Evolutionary conservation across 92 coral and sea anemone species (phyloP), one percentile per base, ranked within the genome.

Genomic region (Paramuricea clavata): DNA sequence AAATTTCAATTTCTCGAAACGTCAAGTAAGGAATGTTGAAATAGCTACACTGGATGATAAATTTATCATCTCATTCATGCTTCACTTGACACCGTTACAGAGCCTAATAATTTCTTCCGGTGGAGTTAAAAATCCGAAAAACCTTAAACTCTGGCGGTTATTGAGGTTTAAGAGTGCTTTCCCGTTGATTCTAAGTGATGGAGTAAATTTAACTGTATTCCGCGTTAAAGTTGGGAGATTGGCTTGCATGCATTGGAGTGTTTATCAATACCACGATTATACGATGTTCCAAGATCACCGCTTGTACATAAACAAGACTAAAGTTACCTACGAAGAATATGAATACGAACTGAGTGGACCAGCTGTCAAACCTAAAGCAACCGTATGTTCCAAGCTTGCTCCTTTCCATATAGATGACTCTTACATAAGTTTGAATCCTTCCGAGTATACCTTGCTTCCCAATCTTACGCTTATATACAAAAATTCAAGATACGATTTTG

Each of bases 371-470:
- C 81, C 82, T 4, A 50, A 15, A n/a, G 82, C 52, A 10, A 76
- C 68, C 25, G 82, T 76, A 2, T 76, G 82, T 33, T 30, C 25
- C 12, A 76, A 76, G 27, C 62, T 76, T 5, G 67, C 23, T 28
- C 82, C 68, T 6, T 52, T 52, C 22, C 67, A 33, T 1, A 42
- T 56, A 0, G 50, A 76, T 32, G 82, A 44, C 41, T 76, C 68
- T 13, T 49, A 76, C 13, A 76, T 49, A 26, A n/a, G 42, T 12
- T 41, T 76, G 17, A 28, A 30, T 6, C 34, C 82, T 8, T 50
- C 68, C 25, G 82, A 76, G 68, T 76, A 76, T 54, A 56, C 15
- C 22, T 39, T 76, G n/a, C 82, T 76, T 5, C 27, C 82, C 15
- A 76, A 76, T 25, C 49, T 76, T 10, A 76, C 82, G 25, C 12